Evolutionary conservation across 2,888 invertebrate genomes (phyloP).

Genomic region (Ichneumoninae sp.): DNA sequence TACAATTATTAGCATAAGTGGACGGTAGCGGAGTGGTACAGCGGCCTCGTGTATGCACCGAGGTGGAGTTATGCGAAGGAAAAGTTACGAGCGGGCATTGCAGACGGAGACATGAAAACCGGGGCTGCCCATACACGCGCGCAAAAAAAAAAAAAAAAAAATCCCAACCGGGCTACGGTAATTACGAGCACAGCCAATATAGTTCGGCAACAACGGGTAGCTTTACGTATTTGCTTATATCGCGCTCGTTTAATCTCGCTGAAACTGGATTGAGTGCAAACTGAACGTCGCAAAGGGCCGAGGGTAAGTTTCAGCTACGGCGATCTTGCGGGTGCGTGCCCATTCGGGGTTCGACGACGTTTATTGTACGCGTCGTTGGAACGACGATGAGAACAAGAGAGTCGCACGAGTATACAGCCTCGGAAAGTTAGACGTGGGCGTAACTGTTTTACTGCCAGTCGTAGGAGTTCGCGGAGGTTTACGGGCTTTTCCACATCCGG

Average conservation of each 20-base stretch:
- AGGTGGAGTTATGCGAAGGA: constrained; percentile 34
- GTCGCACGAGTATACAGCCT: not conserved
- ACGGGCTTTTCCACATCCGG: constrained; percentile 38
- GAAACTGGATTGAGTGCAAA: constrained; percentile 12
- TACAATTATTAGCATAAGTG: constrained; percentile 42
- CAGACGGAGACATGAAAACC: constrained; percentile 24
- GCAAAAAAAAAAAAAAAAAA: constrained; percentile 4
- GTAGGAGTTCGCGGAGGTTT: constrained; percentile 52
- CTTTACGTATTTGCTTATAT: not conserved
- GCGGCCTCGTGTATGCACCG: constrained; percentile 20
- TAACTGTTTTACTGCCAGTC: constrained; percentile 59
- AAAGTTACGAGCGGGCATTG: constrained; percentile 31
- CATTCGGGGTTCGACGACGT: not conserved
- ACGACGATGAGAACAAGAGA: constrained; percentile 16
- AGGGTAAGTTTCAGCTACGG: not conserved
- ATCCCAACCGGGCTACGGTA: constrained; percentile 29
- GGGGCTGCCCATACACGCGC: not conserved
- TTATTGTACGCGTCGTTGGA: not conserved
- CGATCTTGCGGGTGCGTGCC: not conserved
- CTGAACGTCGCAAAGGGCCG: constrained; percentile 5
- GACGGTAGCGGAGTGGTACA: constrained; percentile 26
- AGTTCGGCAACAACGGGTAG: too few relatives aligned
- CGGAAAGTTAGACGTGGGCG: constrained; percentile 36
- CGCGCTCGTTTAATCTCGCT: not conserved
- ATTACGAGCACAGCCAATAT: constrained; percentile 33